phyloP scores from a whole-genome alignment of 2,113 vertebrate genomes.

The Burhinus bistriatus region DNA sequence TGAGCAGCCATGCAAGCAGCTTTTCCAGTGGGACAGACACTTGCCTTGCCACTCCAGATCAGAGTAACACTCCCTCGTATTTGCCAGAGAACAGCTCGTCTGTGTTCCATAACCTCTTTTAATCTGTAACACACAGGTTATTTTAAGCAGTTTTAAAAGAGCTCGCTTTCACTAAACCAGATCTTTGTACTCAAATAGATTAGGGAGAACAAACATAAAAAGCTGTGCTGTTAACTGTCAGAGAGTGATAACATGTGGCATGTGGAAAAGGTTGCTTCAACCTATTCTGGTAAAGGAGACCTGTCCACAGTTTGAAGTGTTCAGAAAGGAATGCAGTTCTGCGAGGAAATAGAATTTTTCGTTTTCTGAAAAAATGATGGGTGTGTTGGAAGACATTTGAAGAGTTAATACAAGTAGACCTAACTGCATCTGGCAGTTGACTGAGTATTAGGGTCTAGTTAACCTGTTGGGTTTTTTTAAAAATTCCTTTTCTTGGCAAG shows the following conservation, averaged over 20 bases:
- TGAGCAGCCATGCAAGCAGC: neutral
- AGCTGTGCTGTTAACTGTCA: constrained; percentile 18
- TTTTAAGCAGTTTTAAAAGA: constrained; percentile 25
- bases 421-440: neutral
- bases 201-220: constrained; percentile 18
- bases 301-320: neutral
- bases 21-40: constrained; percentile 13
- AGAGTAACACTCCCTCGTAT: neutral
- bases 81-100: neutral
- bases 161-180: constrained; percentile 19
- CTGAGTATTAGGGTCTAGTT: neutral
- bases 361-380: neutral
- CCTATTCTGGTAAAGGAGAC: neutral
- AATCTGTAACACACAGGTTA: neutral
- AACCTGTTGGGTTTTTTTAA: rapidly evolving
- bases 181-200: constrained; percentile 13
- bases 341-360: neutral
- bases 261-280: neutral
- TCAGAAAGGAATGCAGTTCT: neutral
- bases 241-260: neutral
- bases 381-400: neutral
- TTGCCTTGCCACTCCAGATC: neutral
- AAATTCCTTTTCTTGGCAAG: neutral
- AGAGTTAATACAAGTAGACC: neutral
- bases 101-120: neutral